Evolutionary conservation across 2,113 vertebrate species (phyloP).

Genomic region (Melospiza georgiana): DNA sequence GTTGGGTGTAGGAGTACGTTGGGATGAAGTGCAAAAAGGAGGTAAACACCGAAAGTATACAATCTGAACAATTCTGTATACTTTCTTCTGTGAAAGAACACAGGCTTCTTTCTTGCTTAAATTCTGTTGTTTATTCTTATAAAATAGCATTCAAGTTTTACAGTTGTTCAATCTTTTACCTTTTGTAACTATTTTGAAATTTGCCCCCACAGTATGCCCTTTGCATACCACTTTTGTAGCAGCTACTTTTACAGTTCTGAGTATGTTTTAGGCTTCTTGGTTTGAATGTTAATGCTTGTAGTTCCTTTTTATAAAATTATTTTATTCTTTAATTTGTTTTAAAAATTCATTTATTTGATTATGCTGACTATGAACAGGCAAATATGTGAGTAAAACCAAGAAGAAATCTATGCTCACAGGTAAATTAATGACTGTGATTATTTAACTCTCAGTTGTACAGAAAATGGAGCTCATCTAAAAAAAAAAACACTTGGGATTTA

Average conservation of each 20-base stretch:
- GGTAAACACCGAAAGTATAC: background rate
- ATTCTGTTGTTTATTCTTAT: background rate
- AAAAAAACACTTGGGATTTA: background rate
- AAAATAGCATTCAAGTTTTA: background rate
- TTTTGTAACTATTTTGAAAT: background rate
- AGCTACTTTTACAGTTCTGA: background rate
- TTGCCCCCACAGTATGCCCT: background rate
- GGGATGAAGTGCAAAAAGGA: background rate
- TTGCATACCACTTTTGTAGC: background rate
- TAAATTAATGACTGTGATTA: background rate
- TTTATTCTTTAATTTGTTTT: background rate
- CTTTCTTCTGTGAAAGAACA: background rate
- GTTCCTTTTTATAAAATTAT: background rate
- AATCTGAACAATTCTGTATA: background rate
- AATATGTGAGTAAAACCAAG: background rate
- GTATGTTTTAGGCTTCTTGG: background rate
- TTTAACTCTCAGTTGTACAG: background rate
- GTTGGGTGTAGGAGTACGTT: background rate
- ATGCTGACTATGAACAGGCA: background rate
- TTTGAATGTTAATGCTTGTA: background rate
- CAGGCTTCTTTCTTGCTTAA: background rate
- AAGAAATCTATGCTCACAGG: background rate
- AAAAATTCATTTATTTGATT: background rate
- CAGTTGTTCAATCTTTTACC: rapidly evolving
- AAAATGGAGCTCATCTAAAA: background rate